Conservation (phyloP, 2,113 vertebrate species). For the Entomyzon cyanotis region DNA sequence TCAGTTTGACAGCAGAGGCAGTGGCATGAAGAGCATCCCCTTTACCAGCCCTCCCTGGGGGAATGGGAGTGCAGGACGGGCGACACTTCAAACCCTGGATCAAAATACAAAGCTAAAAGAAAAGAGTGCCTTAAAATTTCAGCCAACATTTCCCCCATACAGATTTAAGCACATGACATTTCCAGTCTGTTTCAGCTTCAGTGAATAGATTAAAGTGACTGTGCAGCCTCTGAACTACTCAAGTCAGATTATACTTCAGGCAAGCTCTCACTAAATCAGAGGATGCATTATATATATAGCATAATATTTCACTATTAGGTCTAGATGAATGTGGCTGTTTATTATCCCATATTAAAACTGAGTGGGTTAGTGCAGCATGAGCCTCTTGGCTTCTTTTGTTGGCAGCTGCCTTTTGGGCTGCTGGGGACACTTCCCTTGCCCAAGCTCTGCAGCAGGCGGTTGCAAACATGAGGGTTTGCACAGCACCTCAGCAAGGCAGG, state of each 20-base stretch:
- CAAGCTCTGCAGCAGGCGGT: neutral
- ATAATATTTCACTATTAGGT: neutral
- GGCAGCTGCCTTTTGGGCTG: neutral
- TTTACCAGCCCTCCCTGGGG: neutral
- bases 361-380: neutral
- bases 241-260: neutral
- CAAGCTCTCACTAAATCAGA: neutral
- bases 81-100: neutral
- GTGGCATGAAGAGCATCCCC: neutral
- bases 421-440: neutral
- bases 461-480: neutral
- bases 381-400: neutral
- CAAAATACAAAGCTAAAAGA: neutral
- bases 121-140: neutral
- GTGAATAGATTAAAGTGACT: neutral
- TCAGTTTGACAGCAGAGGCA: neutral
- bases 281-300: neutral
- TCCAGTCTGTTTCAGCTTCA: conserved; percentile 30
- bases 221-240: neutral
- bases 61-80: neutral
- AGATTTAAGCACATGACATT: neutral
- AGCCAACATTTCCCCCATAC: neutral
- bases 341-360: neutral
- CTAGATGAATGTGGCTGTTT: neutral
- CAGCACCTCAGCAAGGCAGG: neutral